A percentile compares a stretch with the other conserved stretches of the same genome.
phyloP scores from a whole-genome alignment of 2,888 invertebrate genomes.

The Blera fallax region DNA sequence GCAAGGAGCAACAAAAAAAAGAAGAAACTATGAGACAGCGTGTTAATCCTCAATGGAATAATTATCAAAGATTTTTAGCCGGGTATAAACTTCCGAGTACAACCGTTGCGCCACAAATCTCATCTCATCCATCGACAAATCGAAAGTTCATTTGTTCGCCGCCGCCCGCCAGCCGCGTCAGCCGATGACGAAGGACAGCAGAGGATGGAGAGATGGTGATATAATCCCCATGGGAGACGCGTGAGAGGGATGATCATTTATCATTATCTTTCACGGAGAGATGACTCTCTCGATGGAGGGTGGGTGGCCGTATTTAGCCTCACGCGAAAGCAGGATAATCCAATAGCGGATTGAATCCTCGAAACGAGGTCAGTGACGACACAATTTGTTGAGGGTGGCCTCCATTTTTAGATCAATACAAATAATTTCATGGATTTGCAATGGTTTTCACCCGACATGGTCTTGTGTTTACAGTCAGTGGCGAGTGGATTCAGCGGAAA shows the following conservation, averaged over 20 bases:
- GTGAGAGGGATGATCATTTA: conserved; percentile 69
- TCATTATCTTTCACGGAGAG: conserved; percentile 57
- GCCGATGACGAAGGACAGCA: not conserved
- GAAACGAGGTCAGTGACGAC: conserved; percentile 31
- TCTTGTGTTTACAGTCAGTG: not conserved
- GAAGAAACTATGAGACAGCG: conserved; percentile 46
- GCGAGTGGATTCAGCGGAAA: not conserved
- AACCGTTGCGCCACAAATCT: conserved; percentile 37
- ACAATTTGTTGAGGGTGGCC: not conserved
- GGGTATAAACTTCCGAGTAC: conserved; percentile 1
- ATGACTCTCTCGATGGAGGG: conserved; percentile 7
- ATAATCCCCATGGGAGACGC: conserved; percentile 68
- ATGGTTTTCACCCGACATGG: not conserved
- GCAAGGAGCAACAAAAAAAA: not conserved
- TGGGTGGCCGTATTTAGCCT: not conserved
- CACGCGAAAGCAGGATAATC: conserved; percentile 40
- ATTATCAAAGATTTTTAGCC: conserved; percentile 61
- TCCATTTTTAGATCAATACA: conserved; percentile 39
- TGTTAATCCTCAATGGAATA: conserved; percentile 66
- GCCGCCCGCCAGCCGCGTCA: not conserved
- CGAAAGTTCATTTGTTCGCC: conserved; percentile 55
- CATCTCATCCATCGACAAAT: conserved; percentile 52
- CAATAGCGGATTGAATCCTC: conserved; percentile 14
- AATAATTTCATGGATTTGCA: conserved; percentile 13
- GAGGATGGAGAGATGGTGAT: conserved; percentile 22